phyloP scores from a whole-genome alignment of 2,888 invertebrate genomes.

The Ectropis crepuscularia region DNA sequence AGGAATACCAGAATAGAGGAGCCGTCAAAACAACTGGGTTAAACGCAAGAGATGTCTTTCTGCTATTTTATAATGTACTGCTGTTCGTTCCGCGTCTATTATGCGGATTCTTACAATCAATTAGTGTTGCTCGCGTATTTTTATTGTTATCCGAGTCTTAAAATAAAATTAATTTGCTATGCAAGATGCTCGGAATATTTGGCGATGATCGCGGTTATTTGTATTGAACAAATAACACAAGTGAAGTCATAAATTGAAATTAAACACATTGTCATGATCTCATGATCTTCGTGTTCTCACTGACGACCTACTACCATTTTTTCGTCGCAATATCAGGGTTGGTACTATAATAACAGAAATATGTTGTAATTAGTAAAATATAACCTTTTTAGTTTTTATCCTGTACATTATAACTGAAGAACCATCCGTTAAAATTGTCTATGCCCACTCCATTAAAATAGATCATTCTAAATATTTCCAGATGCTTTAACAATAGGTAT shows the following conservation, averaged over 20 bases:
- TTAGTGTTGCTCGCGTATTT: slow-evolving; percentile 51
- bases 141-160: slow-evolving; percentile 41
- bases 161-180: slow-evolving; percentile 36
- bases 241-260: slow-evolving; percentile 5
- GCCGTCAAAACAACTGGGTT: slow-evolving; percentile 73
- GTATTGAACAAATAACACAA: slow-evolving; percentile 4
- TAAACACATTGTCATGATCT: slow-evolving; percentile 4
- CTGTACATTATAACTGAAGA: neutral
- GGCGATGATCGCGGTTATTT: slow-evolving; percentile 20
- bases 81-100: slow-evolving; percentile 47
- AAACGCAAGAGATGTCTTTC: slow-evolving; percentile 63
- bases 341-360: no score
- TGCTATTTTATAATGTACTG: slow-evolving; percentile 50
- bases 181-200: slow-evolving; percentile 34
- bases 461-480: neutral
- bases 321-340: no score
- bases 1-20: slow-evolving; percentile 68
- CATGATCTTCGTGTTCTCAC: neutral
- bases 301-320: no score
- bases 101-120: slow-evolving; percentile 61
- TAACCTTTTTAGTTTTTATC: neutral
- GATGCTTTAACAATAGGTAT: slow-evolving; percentile 15
- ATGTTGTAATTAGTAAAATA: no score
- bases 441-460: slow-evolving; percentile 1
- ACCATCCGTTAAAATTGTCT: neutral